phyloP scores from a whole-genome alignment of 2,888 invertebrate species.

The Abrostola triplasia region DNA sequence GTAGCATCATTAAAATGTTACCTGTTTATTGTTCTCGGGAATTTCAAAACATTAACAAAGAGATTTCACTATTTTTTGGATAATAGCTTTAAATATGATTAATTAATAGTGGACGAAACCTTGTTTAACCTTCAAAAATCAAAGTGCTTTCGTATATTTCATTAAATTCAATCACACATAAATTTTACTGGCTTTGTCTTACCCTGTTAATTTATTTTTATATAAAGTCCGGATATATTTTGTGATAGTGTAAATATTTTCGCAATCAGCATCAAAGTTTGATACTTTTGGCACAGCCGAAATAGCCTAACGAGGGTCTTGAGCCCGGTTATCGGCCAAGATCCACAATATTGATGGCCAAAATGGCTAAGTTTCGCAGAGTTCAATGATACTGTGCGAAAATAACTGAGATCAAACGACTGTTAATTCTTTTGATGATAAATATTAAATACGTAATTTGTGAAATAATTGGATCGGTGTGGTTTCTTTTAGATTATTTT shows the following conservation, averaged over 20 bases:
- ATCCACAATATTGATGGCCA: constrained; percentile 48
- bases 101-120: too few relatives aligned
- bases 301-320: constrained; percentile 14
- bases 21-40: constrained; percentile 22
- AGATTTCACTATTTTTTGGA: too few relatives aligned
- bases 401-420: constrained; percentile 51
- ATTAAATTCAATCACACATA: neutral
- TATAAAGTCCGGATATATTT: constrained; percentile 15
- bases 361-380: constrained; percentile 39
- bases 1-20: constrained; percentile 29
- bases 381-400: constrained; percentile 48
- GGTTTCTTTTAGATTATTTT: constrained; percentile 15
- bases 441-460: constrained; percentile 6
- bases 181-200: too few relatives aligned
- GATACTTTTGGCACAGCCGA: constrained; percentile 43
- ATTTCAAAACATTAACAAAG: too few relatives aligned
- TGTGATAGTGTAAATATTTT: constrained; percentile 33
- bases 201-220: neutral
- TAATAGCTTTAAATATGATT: too few relatives aligned
- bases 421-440: constrained; percentile 40
- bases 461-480: constrained; percentile 27
- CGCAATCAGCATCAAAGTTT: constrained; percentile 30
- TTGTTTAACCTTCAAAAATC: constrained; percentile 30
- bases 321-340: constrained; percentile 27
- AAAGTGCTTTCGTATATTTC: constrained; percentile 1